Evolutionary conservation across 2,797 vertebrate genomes (phyloP), one percentile per base, ranked within the genome.

Genomic region (Lindbergichthys nudifrons): DNA sequence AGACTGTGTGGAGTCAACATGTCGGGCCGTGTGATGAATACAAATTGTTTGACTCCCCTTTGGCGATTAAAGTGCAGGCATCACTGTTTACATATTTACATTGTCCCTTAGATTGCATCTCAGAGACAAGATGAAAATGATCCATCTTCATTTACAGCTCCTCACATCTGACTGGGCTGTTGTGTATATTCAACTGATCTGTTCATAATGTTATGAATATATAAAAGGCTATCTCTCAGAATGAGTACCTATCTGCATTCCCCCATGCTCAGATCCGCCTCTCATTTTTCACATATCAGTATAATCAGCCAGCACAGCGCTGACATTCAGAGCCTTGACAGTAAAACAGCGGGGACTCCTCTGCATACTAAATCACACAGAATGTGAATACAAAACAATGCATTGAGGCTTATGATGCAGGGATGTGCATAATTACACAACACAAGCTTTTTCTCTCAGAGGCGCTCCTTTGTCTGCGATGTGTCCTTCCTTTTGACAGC

Each of bases 91-190:
- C 47, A 56, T 79, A 59, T 69, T 73, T 63, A 82, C 70, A 26
- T 41, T 66, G 71, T 65, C 73, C 39, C 42, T 60, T 3, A 76
- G 79, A 77, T 71, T 71, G 59, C 51, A 64, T 73, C 61, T 74
- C 53, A 59, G 42, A 77, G 65, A 72, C 41, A 15, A 70, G 72
- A 79, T 61, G 68, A 83, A 68, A 68, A 77, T 52, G 47, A 85
- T 88, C 75, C 71, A 62, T 89, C 87, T 88, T 84, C 81, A 86
- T 89, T 79, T 87, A 52, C 41, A n/a, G 51, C 59, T 41, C 51
- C 32, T 82, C 50, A 26, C 50, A 79, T 75, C 51, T 70, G 67
- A 54, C 75, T 13, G 50, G 32, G 72, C 65, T 36, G 63, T 64
- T 81, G 73, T 70, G 59, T 81, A 14, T 70, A 21, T 72, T 76